A percentile compares a stretch with the other conserved stretches of the same genome.
phyloP scores from a whole-genome alignment of 1,140 invertebrate species.

The Drosophila sechellia region DNA sequence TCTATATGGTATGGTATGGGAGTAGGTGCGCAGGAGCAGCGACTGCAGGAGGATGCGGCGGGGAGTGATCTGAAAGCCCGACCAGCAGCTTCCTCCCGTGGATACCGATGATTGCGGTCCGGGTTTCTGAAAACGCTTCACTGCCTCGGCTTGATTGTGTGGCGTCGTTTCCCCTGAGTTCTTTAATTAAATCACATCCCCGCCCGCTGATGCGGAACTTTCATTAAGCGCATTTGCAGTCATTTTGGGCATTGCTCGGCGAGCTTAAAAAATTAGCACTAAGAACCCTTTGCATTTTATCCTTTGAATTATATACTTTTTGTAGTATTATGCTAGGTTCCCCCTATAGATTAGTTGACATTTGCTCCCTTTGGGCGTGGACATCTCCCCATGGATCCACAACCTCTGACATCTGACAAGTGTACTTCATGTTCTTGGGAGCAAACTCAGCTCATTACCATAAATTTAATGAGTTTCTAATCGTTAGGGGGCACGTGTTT shows the following conservation, averaged over 20 bases:
- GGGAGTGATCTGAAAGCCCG: conserved; percentile 42
- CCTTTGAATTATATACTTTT: too few relatives aligned
- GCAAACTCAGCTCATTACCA: conserved; percentile 71
- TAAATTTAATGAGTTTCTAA: conserved; percentile 84
- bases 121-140: conserved; percentile 64
- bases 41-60: background rate
- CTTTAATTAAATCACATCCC: conserved; percentile 66
- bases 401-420: conserved; percentile 62
- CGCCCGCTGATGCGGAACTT: conserved; percentile 50
- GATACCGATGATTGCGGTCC: conserved; percentile 61
- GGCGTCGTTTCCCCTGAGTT: conserved; percentile 55
- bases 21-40: conserved; percentile 28
- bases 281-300: background rate
- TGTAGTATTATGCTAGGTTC: background rate
- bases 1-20: conserved; percentile 53
- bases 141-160: conserved; percentile 65
- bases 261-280: background rate
- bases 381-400: conserved; percentile 41
- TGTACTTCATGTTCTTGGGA: conserved; percentile 26
- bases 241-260: background rate
- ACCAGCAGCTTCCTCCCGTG: conserved; percentile 34
- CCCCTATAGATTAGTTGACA: background rate
- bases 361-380: background rate
- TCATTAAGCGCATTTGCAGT: conserved; percentile 41
- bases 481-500: conserved; percentile 73